Evolutionary conservation across 2,797 vertebrate species (phyloP).

Genomic region (Clarias platycephalus): DNA sequence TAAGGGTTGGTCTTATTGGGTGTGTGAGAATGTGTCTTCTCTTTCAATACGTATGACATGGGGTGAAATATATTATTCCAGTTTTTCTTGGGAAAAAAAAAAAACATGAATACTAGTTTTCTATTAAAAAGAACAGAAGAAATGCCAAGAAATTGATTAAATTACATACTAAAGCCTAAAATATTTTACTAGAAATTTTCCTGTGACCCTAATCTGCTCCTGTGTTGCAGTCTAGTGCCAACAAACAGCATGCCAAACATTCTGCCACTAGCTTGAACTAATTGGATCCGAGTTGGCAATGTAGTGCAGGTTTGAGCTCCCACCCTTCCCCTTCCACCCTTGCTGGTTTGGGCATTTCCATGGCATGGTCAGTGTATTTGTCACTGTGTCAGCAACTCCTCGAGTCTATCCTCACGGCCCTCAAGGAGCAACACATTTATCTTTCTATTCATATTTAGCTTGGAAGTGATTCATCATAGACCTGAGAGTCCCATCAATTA

Average conservation of each 20-base stretch:
- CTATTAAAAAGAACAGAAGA: background rate
- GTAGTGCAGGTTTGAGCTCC: conserved; percentile 48
- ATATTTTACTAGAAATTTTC: no score
- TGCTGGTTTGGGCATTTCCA: conserved; percentile 66
- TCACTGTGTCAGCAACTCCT: conserved; percentile 79
- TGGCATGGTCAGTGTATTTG: conserved; percentile 78
- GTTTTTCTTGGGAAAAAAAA: background rate
- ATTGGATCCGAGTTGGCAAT: conserved; percentile 61
- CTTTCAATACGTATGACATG: background rate
- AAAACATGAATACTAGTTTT: background rate
- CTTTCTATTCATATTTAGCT: conserved; percentile 78
- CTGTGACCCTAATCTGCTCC: conserved; percentile 2
- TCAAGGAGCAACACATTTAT: conserved; percentile 74
- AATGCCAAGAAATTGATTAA: background rate
- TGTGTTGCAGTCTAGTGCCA: conserved; percentile 52
- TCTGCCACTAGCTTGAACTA: conserved; percentile 66
- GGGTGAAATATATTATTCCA: background rate
- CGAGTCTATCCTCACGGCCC: conserved; percentile 62
- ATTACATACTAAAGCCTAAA: background rate
- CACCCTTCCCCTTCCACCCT: conserved; percentile 52
- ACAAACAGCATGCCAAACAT: conserved; percentile 63
- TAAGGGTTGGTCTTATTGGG: background rate
- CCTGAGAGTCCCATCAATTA: conserved; percentile 80
- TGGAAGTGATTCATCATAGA: conserved; percentile 77
- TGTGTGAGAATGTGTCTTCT: background rate